Evolutionary conservation across 2,888 invertebrate genomes (phyloP), one percentile per base, ranked within the genome.

Genomic region (Synergus umbraculus): DNA sequence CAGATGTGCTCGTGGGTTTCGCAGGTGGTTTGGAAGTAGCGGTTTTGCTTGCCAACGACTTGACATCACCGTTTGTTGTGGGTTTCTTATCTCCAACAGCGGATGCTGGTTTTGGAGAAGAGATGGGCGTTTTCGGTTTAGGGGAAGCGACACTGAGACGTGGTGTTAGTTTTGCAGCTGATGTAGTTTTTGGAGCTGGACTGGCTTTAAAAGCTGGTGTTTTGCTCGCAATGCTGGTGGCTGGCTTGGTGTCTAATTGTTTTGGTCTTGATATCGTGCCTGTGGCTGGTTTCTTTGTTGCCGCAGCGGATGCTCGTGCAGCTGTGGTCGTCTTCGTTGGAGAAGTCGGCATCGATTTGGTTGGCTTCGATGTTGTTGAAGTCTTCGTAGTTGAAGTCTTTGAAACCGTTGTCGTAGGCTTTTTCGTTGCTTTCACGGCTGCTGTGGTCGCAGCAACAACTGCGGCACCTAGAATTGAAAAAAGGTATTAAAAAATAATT

Each of bases 51-150:
- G 85, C 84, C 4, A 86, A 80, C 9, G 90, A 89, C 87, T 94
- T 94, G 1, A 91, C 92, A 76, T 95, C 95, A 13, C 94, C 95
- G 86, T 94, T 95, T 2, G 93, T 87, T 10, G 94, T 89, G 0
- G 94, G 93, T 87, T 94, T 94, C 87, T 93, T 94, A 43, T 94
- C 94, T 0, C 88, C 60, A 49, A 86, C 54, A 41, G 87, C 76
- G 2, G 86, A 78, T 81, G 12, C 83, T 80, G 54, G 87, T 81
- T 65, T 86, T 84, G 7, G 85, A 49, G n/a, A 78, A 69, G 54
- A 79, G 22, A 60, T 69, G 66, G 37, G 76, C 12, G 81, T 69
- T 37, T 85, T 89, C 5, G 82, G 43, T 7, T 81, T 60, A 83
- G 82, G 88, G 1, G 88, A 54, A 43, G 84, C 73, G 49, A 88